Base-by-base conservation (phyloP, 2,888 invertebrate species). In the Acanthacorydalis orientalis region DNA sequence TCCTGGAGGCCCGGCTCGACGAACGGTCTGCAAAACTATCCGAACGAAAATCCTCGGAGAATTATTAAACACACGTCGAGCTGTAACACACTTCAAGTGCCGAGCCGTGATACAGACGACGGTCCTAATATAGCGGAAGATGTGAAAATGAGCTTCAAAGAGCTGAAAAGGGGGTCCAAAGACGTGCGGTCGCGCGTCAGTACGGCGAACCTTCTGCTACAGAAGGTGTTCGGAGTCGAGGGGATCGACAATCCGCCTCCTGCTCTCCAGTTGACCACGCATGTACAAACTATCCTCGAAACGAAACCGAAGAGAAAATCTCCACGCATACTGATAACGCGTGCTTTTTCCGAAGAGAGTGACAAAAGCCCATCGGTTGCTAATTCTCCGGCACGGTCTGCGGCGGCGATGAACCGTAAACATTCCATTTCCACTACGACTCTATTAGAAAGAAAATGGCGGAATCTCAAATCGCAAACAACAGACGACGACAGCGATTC, bases 291-390 rank as follows among this genome's bases (percentile, higher is more conserved):
- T 61, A 68, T 15, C 60, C 68, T 49, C 62, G 69, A 52, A 31
- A 43, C 52, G 14, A 48, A 52, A 34, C 61, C 66, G 31, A 35
- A 14, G n/a, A 16, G 47, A 14, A 70, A 73, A 50, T 81, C 81
- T 7, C 83, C 83, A 1, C 70, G 77, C 47, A 83, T 83, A 48
- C 72, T 81, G 8, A 82, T 83, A 53, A 83, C 83, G 1, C 67
- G 81, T 44, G 81, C 83, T 2, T 77, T 76, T 68, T 82, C 81
- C 14, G 81, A 82, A 57, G 82, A 83, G 57, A 78, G 78, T 56
- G 80, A 79, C 51, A 65, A 63, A 48, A 71, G 70, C 1, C 73
- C 70, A 23, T 71, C 75, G 0, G 68, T 69, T 38, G 59, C 60
- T 3, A 56, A 55, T 15, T 60, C 65, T 9, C 65, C 66, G 1